Conservation (phyloP, 2,797 vertebrate species). For the Enteromius radiatus region DNA sequence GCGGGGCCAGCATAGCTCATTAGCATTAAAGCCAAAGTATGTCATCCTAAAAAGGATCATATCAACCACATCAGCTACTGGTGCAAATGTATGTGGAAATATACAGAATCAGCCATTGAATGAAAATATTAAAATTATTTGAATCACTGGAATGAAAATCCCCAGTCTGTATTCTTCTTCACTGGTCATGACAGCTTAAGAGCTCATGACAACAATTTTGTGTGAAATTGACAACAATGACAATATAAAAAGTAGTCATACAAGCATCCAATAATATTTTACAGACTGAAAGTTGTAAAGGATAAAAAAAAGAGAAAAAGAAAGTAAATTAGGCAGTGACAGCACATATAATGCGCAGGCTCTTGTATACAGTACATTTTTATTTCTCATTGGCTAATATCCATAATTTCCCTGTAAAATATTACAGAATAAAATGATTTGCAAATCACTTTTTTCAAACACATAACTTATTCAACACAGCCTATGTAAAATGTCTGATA, state of each 20-base stretch:
- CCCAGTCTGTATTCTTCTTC: background rate
- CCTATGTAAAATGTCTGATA: background rate
- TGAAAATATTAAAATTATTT: background rate
- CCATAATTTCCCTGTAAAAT: background rate
- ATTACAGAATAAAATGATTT: background rate
- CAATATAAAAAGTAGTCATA: background rate
- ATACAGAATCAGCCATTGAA: background rate
- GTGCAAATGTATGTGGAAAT: background rate
- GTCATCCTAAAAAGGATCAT: no score
- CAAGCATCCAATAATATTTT: background rate
- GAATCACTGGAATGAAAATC: background rate
- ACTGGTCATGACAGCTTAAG: background rate
- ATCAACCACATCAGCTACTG: no score
- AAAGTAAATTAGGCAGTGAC: background rate
- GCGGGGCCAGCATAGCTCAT: no score
- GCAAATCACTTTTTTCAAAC: background rate
- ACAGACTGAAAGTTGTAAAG: background rate
- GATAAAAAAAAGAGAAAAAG: background rate
- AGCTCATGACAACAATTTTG: background rate
- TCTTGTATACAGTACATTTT: background rate
- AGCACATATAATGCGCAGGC: no score
- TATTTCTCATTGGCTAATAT: background rate
- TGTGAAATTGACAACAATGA: background rate
- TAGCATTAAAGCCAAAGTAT: no score
- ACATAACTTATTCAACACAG: background rate